phyloP scores from a whole-genome alignment of 2,888 invertebrate genomes.

The Sepioteuthis lessoniana region DNA sequence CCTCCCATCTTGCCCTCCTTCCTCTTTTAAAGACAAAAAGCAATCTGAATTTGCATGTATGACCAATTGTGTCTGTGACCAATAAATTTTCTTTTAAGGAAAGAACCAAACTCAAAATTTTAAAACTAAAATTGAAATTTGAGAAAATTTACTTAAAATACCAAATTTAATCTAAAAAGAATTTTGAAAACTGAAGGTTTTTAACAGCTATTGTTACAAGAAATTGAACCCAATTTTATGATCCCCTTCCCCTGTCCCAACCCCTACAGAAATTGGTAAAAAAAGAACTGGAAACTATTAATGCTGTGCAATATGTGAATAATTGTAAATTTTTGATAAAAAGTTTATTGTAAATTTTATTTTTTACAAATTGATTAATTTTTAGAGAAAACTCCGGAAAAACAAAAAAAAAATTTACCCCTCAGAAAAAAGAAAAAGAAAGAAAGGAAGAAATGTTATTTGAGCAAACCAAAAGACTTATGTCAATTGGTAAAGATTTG shows the following conservation, averaged over 20 bases:
- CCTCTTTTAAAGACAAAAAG: neutral
- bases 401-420: slow-evolving; percentile 41
- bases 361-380: slow-evolving; percentile 47
- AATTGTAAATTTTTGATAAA: slow-evolving; percentile 48
- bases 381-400: slow-evolving; percentile 42
- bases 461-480: neutral
- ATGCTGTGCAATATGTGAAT: slow-evolving; percentile 49
- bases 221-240: neutral
- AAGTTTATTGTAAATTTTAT: slow-evolving; percentile 49
- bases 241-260: neutral
- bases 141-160: neutral
- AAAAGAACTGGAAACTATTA: neutral
- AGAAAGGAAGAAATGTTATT: neutral
- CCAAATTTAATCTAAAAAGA: neutral
- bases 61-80: slow-evolving; percentile 41
- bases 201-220: neutral
- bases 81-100: neutral
- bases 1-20: neutral
- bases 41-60: slow-evolving; percentile 36
- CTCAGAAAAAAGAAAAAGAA: slow-evolving; percentile 34
- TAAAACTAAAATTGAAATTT: neutral
- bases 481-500: neutral
- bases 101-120: neutral
- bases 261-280: neutral
- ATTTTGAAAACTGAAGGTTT: neutral